These are phyloP conservation scores for Lethenteron camtschaticum DNA, from an alignment of 2,113 vertebrate genomes.

Conservation along the genomic window DNA sequence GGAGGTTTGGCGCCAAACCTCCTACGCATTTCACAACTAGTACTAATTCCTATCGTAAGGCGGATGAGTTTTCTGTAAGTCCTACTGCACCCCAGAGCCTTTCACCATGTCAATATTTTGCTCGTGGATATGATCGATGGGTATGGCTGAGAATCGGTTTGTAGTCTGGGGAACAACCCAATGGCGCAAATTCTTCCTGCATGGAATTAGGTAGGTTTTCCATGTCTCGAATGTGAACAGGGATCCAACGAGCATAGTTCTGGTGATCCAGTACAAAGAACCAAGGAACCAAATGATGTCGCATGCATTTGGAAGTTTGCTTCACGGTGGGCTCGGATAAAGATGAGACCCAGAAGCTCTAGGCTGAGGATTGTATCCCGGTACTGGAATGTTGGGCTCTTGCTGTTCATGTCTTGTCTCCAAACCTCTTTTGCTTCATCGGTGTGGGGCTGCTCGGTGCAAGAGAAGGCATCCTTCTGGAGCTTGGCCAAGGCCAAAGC, in stretches of 20 bases:
- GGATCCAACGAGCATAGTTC: neutral
- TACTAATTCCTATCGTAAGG: neutral
- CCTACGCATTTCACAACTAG: too few relatives aligned
- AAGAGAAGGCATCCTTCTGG: neutral
- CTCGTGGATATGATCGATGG: neutral
- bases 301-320: neutral
- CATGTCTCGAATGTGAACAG: neutral
- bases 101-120: neutral
- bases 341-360: neutral
- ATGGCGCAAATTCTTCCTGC: neutral
- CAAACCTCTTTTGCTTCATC: neutral
- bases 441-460: neutral
- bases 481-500: conserved; percentile 2
- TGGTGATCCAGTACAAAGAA: neutral
- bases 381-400: conserved; percentile 3
- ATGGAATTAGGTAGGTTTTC: neutral
- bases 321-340: neutral
- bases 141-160: conserved; percentile 1
- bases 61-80: neutral
- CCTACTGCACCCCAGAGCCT: conserved; percentile 1
- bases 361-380: neutral
- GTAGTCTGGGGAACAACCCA: conserved; percentile 2
- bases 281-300: neutral
- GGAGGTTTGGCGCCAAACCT: too few relatives aligned
- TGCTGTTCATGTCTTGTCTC: neutral